Percentiles rank a stretch among this genome's conserved stretches.
These are phyloP conservation scores for Trichomalopsis sarcophagae DNA, from an alignment of 1,140 invertebrate species.

Conservation along the genomic window DNA sequence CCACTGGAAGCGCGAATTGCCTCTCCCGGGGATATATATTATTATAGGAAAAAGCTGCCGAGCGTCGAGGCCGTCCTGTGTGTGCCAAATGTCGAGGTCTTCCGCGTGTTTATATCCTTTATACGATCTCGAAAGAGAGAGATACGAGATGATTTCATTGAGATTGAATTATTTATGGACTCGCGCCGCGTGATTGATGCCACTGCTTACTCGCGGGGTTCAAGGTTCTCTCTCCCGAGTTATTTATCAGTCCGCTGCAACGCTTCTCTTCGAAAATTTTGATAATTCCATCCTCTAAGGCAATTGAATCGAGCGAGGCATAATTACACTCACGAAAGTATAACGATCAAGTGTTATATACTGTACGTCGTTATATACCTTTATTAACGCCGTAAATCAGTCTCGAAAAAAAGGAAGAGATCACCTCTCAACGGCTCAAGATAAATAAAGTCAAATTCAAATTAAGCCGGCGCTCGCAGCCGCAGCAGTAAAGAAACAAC, in stretches of 20 bases:
- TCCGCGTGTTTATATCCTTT: not conserved
- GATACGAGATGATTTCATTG: constrained; percentile 22
- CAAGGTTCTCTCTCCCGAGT: not conserved
- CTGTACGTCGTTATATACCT: not conserved
- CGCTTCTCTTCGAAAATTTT: not conserved
- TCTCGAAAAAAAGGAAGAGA: not conserved
- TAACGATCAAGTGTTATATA: too few relatives aligned
- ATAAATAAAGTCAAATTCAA: constrained; percentile 29
- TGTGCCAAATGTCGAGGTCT: constrained; percentile 17
- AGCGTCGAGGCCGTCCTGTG: not conserved
- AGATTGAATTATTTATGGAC: constrained; percentile 27
- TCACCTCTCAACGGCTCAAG: not conserved
- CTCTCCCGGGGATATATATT: too few relatives aligned
- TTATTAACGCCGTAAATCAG: not conserved
- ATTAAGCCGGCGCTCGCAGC: not conserved
- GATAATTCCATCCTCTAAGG: not conserved
- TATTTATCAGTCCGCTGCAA: not conserved
- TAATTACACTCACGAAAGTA: not conserved
- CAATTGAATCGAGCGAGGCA: not conserved
- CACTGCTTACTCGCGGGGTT: not conserved
- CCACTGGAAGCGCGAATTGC: not conserved
- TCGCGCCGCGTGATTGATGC: constrained; percentile 2
- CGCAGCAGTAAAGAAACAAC: not conserved
- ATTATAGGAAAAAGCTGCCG: not conserved
- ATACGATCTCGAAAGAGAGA: not conserved